Conservation (phyloP, 1,140 invertebrate species). For the Acarapis woodi region DNA sequence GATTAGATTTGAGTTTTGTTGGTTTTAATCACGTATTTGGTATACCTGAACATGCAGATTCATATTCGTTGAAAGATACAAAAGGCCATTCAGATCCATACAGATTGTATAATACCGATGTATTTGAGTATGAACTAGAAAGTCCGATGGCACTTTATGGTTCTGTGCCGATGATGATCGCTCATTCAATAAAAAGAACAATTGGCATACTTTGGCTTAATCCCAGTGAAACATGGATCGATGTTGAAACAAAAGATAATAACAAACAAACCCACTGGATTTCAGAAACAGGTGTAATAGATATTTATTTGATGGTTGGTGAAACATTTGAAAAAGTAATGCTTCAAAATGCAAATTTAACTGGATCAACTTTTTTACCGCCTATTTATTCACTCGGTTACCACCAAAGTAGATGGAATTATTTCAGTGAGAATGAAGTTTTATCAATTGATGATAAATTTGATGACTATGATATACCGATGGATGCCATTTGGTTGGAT, state of each 20-base stretch:
- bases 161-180: conserved; percentile 66
- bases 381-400: conserved; percentile 69
- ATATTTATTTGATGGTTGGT: conserved; percentile 70
- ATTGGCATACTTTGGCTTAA: conserved; percentile 90
- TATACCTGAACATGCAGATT: conserved; percentile 87
- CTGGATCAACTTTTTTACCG: conserved; percentile 60
- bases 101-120: conserved; percentile 86
- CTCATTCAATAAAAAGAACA: conserved; percentile 48
- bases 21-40: conserved; percentile 76
- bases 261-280: conserved; percentile 36
- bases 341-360: conserved; percentile 53
- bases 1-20: conserved; percentile 73
- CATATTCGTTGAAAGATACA: conserved; percentile 54
- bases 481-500: conserved; percentile 92
- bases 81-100: conserved; percentile 47
- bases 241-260: conserved; percentile 56
- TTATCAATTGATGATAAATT: conserved; percentile 39
- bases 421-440: conserved; percentile 88
- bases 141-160: conserved; percentile 90
- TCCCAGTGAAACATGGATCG: conserved; percentile 93
- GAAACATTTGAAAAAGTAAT: conserved; percentile 55
- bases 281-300: conserved; percentile 79
- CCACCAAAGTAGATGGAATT: conserved; percentile 97
- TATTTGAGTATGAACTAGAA: conserved; percentile 90
- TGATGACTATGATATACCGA: conserved; percentile 69